These are phyloP conservation scores for Beaufortia kweichowensis DNA, from an alignment of 2,113 vertebrate species.

Conservation along the genomic window DNA sequence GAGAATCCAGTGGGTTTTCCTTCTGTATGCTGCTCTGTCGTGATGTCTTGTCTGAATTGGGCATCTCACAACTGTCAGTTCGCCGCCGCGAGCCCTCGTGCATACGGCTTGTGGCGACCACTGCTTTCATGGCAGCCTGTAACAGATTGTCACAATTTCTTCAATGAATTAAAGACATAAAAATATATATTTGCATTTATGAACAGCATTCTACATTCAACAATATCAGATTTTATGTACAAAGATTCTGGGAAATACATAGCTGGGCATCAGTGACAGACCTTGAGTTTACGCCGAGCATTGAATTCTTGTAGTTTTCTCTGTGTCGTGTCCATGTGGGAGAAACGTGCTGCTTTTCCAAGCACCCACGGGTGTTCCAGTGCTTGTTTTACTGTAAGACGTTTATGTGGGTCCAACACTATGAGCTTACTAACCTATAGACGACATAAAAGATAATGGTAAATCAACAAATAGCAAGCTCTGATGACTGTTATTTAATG, in stretches of 20 bases:
- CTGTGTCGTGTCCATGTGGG: conserved; percentile 89
- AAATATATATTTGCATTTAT: neutral
- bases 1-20: conserved; percentile 62
- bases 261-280: conserved; percentile 39
- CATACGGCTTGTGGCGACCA: conserved; percentile 83
- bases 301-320: conserved; percentile 89
- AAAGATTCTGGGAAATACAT: neutral
- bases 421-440: conserved; percentile 83
- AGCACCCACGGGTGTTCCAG: conserved; percentile 87
- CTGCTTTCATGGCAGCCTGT: conserved; percentile 87
- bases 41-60: conserved; percentile 65
- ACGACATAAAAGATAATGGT: neutral
- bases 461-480: neutral
- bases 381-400: conserved; percentile 79
- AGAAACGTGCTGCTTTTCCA: conserved; percentile 82
- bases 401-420: conserved; percentile 80
- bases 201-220: neutral
- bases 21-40: conserved; percentile 72
- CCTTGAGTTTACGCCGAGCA: conserved; percentile 86
- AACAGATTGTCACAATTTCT: neutral
- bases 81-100: conserved; percentile 77
- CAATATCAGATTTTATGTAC: neutral
- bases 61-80: conserved; percentile 77
- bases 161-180: too few relatives aligned
- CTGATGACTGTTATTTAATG: neutral